Conservation (phyloP, 2,113 vertebrate species). For the Daubentonia madagascariensis region DNA sequence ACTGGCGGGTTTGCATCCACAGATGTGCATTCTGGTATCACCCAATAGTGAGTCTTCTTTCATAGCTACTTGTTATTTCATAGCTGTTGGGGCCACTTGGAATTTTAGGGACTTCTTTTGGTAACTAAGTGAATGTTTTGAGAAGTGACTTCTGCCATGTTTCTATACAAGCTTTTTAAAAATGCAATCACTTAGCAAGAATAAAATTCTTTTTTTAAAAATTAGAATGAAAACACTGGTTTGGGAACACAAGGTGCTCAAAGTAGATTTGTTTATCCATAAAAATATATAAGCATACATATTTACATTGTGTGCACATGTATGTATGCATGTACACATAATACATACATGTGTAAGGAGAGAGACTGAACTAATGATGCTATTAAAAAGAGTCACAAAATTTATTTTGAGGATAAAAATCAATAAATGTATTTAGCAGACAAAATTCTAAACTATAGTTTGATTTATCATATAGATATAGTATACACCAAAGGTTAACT, state of each 20-base stretch:
- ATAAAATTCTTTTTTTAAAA: neutral
- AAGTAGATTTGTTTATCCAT: neutral
- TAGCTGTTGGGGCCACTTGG: neutral
- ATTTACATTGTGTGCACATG: neutral
- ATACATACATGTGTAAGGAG: neutral
- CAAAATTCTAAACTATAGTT: neutral
- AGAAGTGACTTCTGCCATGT: neutral
- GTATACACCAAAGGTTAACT: neutral
- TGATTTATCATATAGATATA: neutral
- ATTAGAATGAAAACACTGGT: neutral
- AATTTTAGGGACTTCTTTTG: neutral
- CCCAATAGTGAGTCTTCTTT: neutral
- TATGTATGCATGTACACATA: neutral
- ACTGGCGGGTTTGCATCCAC: neutral
- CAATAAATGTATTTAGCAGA: neutral
- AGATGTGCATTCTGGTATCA: neutral
- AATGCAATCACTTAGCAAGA: neutral
- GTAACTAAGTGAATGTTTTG: neutral
- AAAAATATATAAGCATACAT: neutral
- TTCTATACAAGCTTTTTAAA: neutral
- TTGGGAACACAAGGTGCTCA: neutral
- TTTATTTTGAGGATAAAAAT: neutral
- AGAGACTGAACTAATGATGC: neutral
- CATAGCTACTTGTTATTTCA: neutral
- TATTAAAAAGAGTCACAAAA: neutral